Evolutionary conservation across 2,797 vertebrate species (phyloP), one percentile per base, ranked within the genome.

Genomic region (Telmatherina bonti): DNA sequence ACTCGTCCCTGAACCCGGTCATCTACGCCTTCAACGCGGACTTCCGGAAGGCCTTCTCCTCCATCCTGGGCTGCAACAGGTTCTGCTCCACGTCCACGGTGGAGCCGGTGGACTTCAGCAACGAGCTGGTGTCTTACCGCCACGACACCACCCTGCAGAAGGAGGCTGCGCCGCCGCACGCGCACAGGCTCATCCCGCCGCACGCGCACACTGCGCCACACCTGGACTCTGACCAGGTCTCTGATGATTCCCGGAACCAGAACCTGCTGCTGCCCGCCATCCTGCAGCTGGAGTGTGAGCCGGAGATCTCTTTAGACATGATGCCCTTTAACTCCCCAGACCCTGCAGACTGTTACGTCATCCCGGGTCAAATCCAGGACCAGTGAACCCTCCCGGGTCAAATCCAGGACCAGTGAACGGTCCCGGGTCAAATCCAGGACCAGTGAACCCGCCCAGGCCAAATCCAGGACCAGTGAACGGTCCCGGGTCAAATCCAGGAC

Each of bases 71-170:
- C 75, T 95, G 94, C 5, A 84, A 86, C 51, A 66, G 67, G 0
- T 90, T 89, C 49, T 95, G 95, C 78, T 83, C 89, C 67, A 63
- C 9, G 54, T 81, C 88, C 0, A 41, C 86, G 0, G 94, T 95
- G 71, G 92, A 94, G 85, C 84, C 84, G 0, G 92, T 95, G 62
- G 92, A 92, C 79, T 92, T 96, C 82, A 95, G 94, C 88, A 94
- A 95, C 0, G 94, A 96, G 81, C 69, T 93, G 77, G 94, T 88
- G 35, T 96, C 96, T 2, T 95, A 95, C 67, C 93, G 93, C 60
- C 94, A 89, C 0, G 93, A 95, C 86, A 95, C 79, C 68, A 89
- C 91, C 0, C 78, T 85, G 26, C 95, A 94, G 77, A 95, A 91
- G 68, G 93, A 94, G 62, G 70, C 88, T 20, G 52, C 33, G 30